Evolutionary conservation across 2,888 invertebrate species (phyloP).

Genomic region (Alsophila aescularia): DNA sequence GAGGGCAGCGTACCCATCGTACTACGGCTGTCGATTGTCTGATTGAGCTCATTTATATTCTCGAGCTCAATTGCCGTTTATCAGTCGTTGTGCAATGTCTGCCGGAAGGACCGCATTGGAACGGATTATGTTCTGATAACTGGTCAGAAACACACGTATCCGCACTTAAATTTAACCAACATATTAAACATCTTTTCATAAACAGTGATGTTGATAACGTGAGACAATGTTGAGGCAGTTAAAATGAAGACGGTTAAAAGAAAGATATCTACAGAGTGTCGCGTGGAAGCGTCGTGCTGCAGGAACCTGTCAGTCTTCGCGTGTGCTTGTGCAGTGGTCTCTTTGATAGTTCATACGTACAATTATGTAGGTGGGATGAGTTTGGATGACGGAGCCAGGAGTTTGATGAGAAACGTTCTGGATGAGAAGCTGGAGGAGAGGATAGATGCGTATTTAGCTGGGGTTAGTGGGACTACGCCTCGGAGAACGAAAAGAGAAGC

Average conservation of each 20-base stretch:
- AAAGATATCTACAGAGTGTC: constrained; percentile 42
- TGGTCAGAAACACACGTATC: constrained; percentile 37
- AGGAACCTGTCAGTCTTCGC: constrained; percentile 67
- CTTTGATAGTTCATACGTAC: constrained; percentile 67
- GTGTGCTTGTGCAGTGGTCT: constrained; percentile 65
- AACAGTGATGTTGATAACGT: background rate
- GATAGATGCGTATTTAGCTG: constrained; percentile 61
- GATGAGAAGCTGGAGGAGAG: constrained; percentile 63
- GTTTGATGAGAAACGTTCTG: constrained; percentile 53
- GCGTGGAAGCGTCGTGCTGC: constrained; percentile 52
- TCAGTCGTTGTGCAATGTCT: constrained; percentile 74
- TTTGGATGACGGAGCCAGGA: constrained; percentile 48
- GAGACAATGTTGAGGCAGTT: constrained; percentile 10
- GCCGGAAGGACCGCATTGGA: constrained; percentile 74
- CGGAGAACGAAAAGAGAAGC: constrained; percentile 69
- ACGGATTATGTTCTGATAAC: constrained; percentile 71
- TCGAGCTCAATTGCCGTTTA: constrained; percentile 70
- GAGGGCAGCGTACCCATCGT: constrained; percentile 19
- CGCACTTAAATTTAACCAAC: constrained; percentile 15
- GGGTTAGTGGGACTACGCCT: constrained; percentile 44
- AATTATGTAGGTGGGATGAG: constrained; percentile 53
- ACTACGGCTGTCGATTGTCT: constrained; percentile 64
- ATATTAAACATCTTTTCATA: background rate
- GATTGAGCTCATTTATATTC: constrained; percentile 70
- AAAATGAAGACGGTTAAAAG: constrained; percentile 44